A percentile compares a stretch with the other conserved stretches of the same genome.
phyloP scores from a whole-genome alignment of 2,797 vertebrate genomes.

The Danio choprae region DNA sequence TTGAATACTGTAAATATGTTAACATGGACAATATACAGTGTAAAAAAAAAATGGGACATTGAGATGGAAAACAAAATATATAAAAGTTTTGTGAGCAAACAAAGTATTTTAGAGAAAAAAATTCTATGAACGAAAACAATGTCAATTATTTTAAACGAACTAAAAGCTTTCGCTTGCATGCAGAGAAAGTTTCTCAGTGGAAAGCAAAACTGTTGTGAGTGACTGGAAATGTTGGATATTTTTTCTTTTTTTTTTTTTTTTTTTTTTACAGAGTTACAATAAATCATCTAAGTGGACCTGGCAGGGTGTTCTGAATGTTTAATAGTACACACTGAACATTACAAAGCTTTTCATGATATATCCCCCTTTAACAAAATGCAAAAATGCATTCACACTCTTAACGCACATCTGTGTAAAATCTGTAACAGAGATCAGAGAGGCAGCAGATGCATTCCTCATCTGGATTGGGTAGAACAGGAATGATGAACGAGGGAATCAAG shows the following conservation, averaged over 20 bases:
- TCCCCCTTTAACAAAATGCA: background rate
- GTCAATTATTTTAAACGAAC: background rate
- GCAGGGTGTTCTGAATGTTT: background rate
- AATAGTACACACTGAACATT: slow-evolving; percentile 2
- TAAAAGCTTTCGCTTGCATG: no score
- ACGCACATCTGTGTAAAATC: slow-evolving; percentile 51
- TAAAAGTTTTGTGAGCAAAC: no score
- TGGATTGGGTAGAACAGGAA: slow-evolving; percentile 44
- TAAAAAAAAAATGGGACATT: no score
- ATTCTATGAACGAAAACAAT: background rate
- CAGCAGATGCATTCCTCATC: slow-evolving; percentile 54
- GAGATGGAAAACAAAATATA: no score
- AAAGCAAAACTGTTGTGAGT: background rate
- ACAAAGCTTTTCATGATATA: background rate
- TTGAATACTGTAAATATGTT: background rate
- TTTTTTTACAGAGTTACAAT: no score
- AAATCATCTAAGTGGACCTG: background rate
- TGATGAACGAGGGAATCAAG: slow-evolving; percentile 28
- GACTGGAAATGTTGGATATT: no score
- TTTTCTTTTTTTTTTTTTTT: no score
- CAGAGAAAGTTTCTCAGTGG: background rate
- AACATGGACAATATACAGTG: background rate
- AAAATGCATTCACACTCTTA: background rate
- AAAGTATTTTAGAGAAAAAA: no score
- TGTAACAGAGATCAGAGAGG: slow-evolving; percentile 31